Evolutionary conservation across 2,113 vertebrate genomes (phyloP).

Genomic region (Paraplagusia blochii): DNA sequence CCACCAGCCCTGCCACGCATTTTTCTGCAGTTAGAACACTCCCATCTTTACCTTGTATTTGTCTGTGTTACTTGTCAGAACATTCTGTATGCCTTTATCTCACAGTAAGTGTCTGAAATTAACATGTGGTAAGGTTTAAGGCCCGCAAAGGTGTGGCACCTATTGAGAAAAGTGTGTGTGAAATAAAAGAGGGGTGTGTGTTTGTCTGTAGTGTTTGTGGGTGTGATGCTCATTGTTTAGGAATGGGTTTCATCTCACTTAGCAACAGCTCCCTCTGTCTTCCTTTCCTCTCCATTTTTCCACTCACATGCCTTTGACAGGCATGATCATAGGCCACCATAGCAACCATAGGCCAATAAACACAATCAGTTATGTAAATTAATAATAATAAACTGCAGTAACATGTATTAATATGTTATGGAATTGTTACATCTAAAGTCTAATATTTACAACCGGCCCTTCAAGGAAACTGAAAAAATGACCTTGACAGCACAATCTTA

Average conservation of each 20-base stretch:
- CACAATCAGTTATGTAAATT: no score
- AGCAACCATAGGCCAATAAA: no score
- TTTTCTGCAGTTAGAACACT: no score
- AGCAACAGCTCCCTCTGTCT: constrained; percentile 20
- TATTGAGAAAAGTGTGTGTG: constrained; percentile 17
- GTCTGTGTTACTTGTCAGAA: not conserved
- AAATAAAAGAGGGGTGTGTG: constrained; percentile 9
- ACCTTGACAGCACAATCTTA: no score
- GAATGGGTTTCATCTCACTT: constrained; percentile 3
- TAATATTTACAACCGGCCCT: no score
- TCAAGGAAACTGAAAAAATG: no score
- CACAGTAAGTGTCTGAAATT: not conserved
- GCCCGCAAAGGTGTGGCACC: constrained; percentile 37
- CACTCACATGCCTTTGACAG: no score
- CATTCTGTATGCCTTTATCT: not conserved
- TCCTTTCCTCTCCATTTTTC: constrained; percentile 5
- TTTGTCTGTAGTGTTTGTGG: constrained; percentile 6
- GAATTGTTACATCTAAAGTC: no score
- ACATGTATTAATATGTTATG: no score
- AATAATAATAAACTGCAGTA: no score
- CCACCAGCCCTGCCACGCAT: not conserved
- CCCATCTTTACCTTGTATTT: not conserved
- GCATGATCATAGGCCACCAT: no score
- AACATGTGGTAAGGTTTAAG: constrained; percentile 1
- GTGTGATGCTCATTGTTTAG: constrained; percentile 1